Evolutionary conservation across 2,113 vertebrate species (phyloP).

Genomic region (Saguinus midas): DNA sequence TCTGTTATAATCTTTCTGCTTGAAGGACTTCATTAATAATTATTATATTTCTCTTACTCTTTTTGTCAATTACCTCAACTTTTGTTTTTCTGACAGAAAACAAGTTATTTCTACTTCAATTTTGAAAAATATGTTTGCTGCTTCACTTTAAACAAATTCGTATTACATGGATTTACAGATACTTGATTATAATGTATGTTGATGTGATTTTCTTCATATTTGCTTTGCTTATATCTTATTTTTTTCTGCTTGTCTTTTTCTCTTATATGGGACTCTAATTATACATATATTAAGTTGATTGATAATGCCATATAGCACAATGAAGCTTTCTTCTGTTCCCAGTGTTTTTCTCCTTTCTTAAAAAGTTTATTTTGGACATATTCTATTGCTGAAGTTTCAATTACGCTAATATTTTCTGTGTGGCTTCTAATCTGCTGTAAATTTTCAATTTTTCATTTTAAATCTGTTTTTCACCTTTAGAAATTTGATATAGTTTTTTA

Average conservation of each 20-base stretch:
- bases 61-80: not conserved
- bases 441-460: not conserved
- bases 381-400: not conserved
- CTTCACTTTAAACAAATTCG: not conserved
- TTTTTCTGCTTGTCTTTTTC: not conserved
- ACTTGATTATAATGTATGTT: not conserved
- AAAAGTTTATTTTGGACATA: not conserved
- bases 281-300: not conserved
- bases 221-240: not conserved
- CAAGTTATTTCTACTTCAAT: not conserved
- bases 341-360: not conserved
- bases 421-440: not conserved
- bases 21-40: not conserved
- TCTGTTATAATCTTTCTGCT: not conserved
- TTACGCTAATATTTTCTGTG: not conserved
- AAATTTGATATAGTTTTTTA: not conserved
- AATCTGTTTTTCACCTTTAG: not conserved
- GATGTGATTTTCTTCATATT: not conserved
- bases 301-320: not conserved
- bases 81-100: not conserved
- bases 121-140: not conserved
- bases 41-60: not conserved
- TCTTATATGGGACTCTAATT: not conserved
- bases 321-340: not conserved
- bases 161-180: not conserved